Base-by-base conservation (phyloP, 1,140 invertebrate genomes). In the Sycophaga agraensis region DNA sequence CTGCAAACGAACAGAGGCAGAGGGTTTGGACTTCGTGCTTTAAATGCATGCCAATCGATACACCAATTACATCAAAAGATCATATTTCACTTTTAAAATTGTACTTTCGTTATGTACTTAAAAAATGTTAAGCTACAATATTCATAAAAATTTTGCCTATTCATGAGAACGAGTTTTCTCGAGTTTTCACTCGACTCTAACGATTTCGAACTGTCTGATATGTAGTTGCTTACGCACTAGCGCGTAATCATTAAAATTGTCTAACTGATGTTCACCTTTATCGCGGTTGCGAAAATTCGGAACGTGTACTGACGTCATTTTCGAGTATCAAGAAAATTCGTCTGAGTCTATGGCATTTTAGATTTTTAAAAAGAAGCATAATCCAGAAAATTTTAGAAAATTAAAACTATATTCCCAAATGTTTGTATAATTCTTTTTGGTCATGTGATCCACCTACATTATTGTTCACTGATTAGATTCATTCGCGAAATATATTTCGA, bases 1-100 rank as follows among this genome's bases (percentile, higher is more conserved):
- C 53, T 62, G 59, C 28, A 51, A 71, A 69, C 70, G 69, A 74
- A 73, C 70, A 70, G 69, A 70, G 66, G 69, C 73, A 75, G 71
- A 73, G 74, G 71, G 71, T 70, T 71, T 70, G 68, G 69, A 71
- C 64, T 63, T 64, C 34, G 53, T 62, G 60, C 60, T 63, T 60
- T 28, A 50, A 42, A 28, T 17, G 19, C 16, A 22, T 51, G 28
- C 43, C 50, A 54, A 54, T 61, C 21, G 14, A 26, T 42, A 49
- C 16, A 39, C 43, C 55, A 57, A 57, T 54, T 22, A 34, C 4
- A 26, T 31, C 1, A 26, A 49, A 49, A 31, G 24, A 14, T 24
- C 24, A 50, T 37, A 9, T 49, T 22, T 14, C n/a, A 39, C 43
- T 42, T 14, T 49, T 11, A 5, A 35, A 42, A 49, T 51, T 37